Evolutionary conservation across 2,888 invertebrate species (phyloP), one percentile per base, ranked within the genome.

Genomic region (Agrotis puta): DNA sequence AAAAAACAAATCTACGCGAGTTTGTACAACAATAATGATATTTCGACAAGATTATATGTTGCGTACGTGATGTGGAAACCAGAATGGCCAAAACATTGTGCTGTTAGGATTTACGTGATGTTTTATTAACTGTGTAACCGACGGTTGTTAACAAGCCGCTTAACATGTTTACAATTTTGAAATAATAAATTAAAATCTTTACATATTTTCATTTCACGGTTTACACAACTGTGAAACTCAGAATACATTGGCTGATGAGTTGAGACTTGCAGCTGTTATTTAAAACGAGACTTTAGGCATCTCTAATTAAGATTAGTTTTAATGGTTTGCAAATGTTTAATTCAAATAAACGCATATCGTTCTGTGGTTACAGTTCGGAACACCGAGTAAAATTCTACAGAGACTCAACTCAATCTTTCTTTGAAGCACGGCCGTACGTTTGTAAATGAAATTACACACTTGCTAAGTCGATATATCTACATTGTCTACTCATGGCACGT

Each of bases 101-200:
- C 45, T 45, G 20, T 27, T 33, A 56, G 57, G 65, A 74, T 74
- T 57, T 74, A 74, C 24, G 33, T 9, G 45, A 39, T 48, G 24
- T 50, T 74, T 74, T 74, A 74, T 72, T 50, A 33, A 57, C 74
- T 74, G 66, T 39, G 27, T 24, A 64, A 74, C 74, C 66, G 45
- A 48, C 47, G 58, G n/a, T 53, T 73, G 57, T 68, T 67, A 59
- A 75, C 43, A 75, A 73, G 6, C 22, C 45, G n/a, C 53, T 33
- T 33, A 39, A 50, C 70, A 58, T 45, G 62, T 77, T 59, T 53
- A 53, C 58, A 61, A 61, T 63, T 33, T 61, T 64, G 9, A 33
- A 57, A 51, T 20, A 48, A 54, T 56, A 59, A 65, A 53, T 33
- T 63, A 11, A 50, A 57, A 74, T 69, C 50, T 58, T 62, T 20